Percentiles rank a stretch among this genome's conserved stretches.
Evolutionary conservation across 2,888 invertebrate species (phyloP).

Genomic region (Cephus spinipes): DNA sequence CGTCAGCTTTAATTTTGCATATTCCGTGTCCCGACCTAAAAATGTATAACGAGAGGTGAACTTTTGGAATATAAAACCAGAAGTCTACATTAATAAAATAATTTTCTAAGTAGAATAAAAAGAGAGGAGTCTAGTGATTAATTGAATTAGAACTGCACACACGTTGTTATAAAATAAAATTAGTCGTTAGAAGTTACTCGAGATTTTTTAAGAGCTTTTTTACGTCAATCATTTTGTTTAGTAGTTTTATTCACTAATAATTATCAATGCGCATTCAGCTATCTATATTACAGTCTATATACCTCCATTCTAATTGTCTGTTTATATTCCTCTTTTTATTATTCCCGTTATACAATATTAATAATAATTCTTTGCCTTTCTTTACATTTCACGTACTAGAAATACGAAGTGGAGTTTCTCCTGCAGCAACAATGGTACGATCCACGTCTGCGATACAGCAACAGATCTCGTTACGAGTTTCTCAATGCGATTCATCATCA

Average conservation of each 20-base stretch:
- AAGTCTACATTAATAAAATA: not conserved
- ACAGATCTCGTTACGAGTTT: constrained; percentile 88
- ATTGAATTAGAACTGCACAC: not conserved
- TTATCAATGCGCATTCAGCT: not conserved
- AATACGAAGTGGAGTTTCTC: constrained; percentile 96
- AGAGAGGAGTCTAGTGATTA: not conserved
- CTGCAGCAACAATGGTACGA: constrained; percentile 95
- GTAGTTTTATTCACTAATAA: not conserved
- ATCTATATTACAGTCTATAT: not conserved
- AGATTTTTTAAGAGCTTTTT: not conserved
- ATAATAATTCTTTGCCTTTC: not conserved
- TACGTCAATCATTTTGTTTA: not conserved
- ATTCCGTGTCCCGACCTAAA: not conserved
- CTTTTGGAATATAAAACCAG: not conserved
- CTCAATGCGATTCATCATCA: constrained; percentile 94
- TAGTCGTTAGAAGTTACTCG: not conserved
- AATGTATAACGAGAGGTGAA: not conserved
- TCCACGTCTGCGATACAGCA: constrained; percentile 88
- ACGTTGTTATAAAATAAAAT: not conserved
- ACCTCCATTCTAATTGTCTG: not conserved
- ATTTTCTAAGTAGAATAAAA: not conserved
- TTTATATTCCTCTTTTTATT: not conserved
- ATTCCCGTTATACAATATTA: not conserved
- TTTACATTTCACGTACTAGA: constrained; percentile 68
- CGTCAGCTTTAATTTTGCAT: not conserved